phyloP scores from a whole-genome alignment of 2,797 vertebrate species.

The Ceyx erithaca region DNA sequence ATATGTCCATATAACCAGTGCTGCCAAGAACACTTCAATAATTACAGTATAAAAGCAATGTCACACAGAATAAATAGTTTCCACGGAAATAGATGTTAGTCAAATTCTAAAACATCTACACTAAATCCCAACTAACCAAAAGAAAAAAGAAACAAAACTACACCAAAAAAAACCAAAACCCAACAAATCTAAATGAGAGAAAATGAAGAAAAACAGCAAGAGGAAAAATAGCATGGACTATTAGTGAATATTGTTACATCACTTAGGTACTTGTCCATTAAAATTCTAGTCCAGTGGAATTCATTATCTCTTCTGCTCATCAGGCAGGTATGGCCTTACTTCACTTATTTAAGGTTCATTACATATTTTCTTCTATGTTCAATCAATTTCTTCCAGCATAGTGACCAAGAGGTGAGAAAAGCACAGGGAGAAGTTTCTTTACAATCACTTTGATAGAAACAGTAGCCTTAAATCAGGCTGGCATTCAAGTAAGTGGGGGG shows the following conservation, averaged over 20 bases:
- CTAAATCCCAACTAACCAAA: not conserved
- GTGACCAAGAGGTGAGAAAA: not conserved
- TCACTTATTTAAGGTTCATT: not conserved
- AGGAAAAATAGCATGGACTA: not conserved
- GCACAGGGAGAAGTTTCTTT: not conserved
- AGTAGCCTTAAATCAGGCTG: not conserved
- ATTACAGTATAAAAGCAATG: not conserved
- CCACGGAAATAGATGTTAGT: not conserved
- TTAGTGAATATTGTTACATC: not conserved
- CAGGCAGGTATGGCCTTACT: not conserved
- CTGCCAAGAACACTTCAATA: not conserved
- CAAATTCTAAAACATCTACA: not conserved
- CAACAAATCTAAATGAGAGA: not conserved
- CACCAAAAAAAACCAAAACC: too few relatives aligned
- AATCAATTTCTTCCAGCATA: not conserved
- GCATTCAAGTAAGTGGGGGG: not conserved
- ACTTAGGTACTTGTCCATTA: not conserved
- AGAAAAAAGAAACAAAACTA: not conserved
- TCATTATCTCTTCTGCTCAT: not conserved
- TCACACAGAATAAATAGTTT: not conserved
- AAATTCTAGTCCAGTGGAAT: not conserved
- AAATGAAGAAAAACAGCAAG: not conserved
- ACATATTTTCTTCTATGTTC: not conserved
- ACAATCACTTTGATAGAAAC: not conserved
- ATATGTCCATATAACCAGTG: not conserved